Evolutionary conservation across 2,888 invertebrate genomes (phyloP).

Genomic region (Molorchus minor): DNA sequence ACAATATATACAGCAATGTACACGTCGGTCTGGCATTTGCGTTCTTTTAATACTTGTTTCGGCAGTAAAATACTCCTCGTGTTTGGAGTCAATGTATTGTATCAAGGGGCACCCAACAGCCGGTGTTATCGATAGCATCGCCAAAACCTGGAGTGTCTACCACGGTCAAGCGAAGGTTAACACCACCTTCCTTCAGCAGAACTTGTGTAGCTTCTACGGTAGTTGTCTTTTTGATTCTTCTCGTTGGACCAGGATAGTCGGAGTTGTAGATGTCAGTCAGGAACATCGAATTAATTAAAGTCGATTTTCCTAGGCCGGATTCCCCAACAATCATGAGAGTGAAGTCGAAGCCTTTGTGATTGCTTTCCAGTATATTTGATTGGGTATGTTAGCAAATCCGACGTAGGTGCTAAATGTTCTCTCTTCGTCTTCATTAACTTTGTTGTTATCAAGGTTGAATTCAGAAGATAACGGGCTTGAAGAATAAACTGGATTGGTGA

Average conservation of each 20-base stretch:
- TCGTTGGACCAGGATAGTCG: slow-evolving; percentile 93
- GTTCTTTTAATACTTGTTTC: not conserved
- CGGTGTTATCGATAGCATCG: slow-evolving; percentile 98
- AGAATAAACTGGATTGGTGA: too few species aligned
- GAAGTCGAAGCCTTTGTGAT: slow-evolving; percentile 96
- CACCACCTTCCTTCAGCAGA: slow-evolving; percentile 94
- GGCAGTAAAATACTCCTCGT: not conserved
- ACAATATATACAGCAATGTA: slow-evolving; percentile 98
- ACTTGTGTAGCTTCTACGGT: slow-evolving; percentile 95
- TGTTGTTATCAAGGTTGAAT: not conserved
- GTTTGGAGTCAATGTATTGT: slow-evolving; percentile 98
- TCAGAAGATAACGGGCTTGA: not conserved
- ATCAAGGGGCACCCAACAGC: slow-evolving; percentile 99
- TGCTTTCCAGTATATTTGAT: slow-evolving; percentile 92
- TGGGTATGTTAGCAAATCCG: slow-evolving; percentile 94
- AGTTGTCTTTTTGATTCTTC: slow-evolving; percentile 94
- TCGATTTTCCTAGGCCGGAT: slow-evolving; percentile 97
- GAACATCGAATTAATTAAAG: slow-evolving; percentile 98
- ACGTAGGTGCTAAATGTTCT: slow-evolving; percentile 92
- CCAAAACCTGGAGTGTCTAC: slow-evolving; percentile 99
- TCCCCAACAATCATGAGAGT: slow-evolving; percentile 98
- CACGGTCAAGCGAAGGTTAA: slow-evolving; percentile 92
- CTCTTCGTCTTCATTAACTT: not conserved
- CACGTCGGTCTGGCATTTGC: too few species aligned
- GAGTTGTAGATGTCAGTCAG: slow-evolving; percentile 95